Base-by-base conservation (phyloP, 2,888 invertebrate genomes). In the Campopleginae sp. region DNA sequence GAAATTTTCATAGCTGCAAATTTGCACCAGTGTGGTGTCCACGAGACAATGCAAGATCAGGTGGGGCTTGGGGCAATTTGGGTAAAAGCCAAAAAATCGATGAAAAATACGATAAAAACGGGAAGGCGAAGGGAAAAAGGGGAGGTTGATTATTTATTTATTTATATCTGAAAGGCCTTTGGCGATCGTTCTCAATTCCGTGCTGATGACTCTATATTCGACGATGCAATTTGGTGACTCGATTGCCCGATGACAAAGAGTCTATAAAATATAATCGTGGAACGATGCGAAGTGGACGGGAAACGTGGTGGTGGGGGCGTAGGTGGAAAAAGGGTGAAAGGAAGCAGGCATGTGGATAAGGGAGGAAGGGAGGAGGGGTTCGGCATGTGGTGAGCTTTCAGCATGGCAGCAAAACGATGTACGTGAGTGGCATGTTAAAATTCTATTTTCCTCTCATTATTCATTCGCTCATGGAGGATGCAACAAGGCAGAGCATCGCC, bases 301-400 rank as follows among this genome's bases (percentile, higher is more conserved):
- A 5, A 63, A n/a, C n/a, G n/a, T n/a, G n/a, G n/a, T n/a, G n/a
- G n/a, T n/a, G n/a, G n/a, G 58, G 58, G 77, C 71, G 51, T 27
- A 42, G 46, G 44, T 27, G 38, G 58, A 68, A 80, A 80, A 81
- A 80, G 84, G 74, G 85, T 72, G n/a, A 46, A 19, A 23, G 27
- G 61, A 14, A n/a, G 71, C 5, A 70, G 65, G 79, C 38, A 38
- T 38, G 38, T 38, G 38, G 38, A 1, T n/a, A 51, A 42, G 76
- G 48, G 12, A 14, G 66, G 71, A 74, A 76, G 72, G 84, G 85
- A 76, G 84, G 77, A 83, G 84, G 82, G 79, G 78, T 82, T 80
- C 77, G 77, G 81, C 86, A 84, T 84, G 87, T 84, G 83, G 86
- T 85, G 66, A 82, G 84, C 88, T 87, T 87, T 86, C 87, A 81